Conservation (phyloP, 2,113 vertebrate genomes). For the Psilopogon haemacephalus region DNA sequence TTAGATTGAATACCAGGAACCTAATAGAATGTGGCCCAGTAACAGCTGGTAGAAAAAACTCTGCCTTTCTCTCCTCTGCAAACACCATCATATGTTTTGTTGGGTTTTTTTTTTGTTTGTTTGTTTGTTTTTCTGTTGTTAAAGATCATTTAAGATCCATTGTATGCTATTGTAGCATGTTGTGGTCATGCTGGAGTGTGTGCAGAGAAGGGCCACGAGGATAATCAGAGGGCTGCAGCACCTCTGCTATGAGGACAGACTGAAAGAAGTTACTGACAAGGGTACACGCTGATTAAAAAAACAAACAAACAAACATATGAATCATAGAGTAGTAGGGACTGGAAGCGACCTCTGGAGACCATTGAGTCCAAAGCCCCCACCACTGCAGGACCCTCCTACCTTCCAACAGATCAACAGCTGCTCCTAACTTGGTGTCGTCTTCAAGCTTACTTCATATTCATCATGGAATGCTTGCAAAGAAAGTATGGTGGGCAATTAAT, state of each 20-base stretch:
- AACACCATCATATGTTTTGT: not conserved
- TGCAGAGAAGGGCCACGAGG: too few species aligned
- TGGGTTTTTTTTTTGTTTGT: too few species aligned
- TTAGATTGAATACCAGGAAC: not conserved
- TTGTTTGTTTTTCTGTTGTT: not conserved
- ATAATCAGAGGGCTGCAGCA: too few species aligned
- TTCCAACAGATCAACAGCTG: too few species aligned
- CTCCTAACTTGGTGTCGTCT: not conserved
- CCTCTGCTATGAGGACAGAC: too few species aligned
- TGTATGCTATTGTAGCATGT: not conserved
- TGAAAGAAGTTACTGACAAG: not conserved
- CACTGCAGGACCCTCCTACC: too few species aligned
- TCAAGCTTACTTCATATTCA: not conserved
- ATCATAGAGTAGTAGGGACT: too few species aligned
- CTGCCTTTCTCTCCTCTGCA: not conserved
- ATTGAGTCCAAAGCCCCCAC: too few species aligned
- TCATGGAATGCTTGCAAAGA: not conserved
- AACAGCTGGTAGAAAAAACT: not conserved
- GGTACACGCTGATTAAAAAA: not conserved
- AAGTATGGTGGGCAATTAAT: conserved; percentile 6
- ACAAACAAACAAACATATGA: not conserved
- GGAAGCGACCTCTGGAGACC: too few species aligned
- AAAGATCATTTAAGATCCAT: not conserved
- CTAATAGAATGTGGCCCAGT: not conserved
- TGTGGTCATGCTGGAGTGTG: too few species aligned